Evolutionary conservation across 2,113 vertebrate species (phyloP).

Genomic region (Charadrius vociferus): DNA sequence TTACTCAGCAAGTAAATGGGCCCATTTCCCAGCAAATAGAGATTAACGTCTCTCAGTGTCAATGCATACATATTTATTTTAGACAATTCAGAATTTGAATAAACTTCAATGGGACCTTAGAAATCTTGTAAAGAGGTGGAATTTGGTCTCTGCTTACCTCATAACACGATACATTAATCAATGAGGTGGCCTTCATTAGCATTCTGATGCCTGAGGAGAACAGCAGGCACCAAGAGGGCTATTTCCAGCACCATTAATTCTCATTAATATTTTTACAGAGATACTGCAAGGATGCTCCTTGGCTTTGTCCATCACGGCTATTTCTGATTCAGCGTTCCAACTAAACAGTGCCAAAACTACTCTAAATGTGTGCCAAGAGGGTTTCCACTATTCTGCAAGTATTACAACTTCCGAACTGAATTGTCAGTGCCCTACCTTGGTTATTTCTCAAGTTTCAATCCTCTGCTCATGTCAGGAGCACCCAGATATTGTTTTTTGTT

Average conservation of each 20-base stretch:
- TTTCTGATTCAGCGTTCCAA: neutral
- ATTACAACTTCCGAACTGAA: neutral
- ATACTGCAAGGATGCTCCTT: neutral
- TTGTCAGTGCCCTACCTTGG: neutral
- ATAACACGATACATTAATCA: neutral
- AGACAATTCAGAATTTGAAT: neutral
- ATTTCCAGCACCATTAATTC: neutral
- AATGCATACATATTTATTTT: neutral
- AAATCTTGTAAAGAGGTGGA: neutral
- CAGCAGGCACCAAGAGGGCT: neutral
- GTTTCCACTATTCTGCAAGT: neutral
- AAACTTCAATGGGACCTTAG: neutral
- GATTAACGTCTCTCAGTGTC: neutral
- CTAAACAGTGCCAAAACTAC: neutral
- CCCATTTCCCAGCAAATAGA: neutral
- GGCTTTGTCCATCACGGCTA: neutral
- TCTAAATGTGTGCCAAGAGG: neutral
- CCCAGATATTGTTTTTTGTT: neutral
- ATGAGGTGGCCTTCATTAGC: neutral
- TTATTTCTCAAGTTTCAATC: neutral
- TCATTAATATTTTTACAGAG: conserved; percentile 6
- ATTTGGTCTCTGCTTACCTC: neutral
- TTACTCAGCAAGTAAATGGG: neutral
- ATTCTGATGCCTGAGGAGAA: neutral
- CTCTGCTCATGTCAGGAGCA: neutral